phyloP scores from a whole-genome alignment of 2,888 invertebrate genomes.

The Choreutis nemorana region DNA sequence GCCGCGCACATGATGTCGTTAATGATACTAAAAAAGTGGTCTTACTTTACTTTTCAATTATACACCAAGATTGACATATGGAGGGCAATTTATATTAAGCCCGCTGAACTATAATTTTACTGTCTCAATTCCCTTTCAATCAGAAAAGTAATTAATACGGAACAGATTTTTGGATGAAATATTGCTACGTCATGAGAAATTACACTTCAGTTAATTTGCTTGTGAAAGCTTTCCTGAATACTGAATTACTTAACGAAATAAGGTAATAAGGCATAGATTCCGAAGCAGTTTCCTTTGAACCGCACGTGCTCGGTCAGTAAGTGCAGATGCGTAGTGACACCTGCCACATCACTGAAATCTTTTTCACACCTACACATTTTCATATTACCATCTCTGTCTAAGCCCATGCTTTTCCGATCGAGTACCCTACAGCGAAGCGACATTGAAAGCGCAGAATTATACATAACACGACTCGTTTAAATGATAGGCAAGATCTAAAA shows the following conservation, averaged over 20 bases:
- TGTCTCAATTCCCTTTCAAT: no score
- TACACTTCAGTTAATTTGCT: no score
- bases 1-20: constrained; percentile 37
- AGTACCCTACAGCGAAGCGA: no score
- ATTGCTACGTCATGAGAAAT: no score
- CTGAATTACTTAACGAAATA: no score
- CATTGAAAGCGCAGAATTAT: constrained; percentile 40
- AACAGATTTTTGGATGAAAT: no score
- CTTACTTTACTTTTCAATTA: constrained; percentile 43
- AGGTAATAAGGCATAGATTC: no score
- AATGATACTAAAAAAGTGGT: constrained; percentile 23
- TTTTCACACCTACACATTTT: constrained; percentile 23
- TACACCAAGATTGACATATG: constrained; percentile 39
- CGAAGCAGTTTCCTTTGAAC: no score
- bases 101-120: constrained; percentile 6
- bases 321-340: constrained; percentile 61
- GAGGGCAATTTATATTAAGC: constrained; percentile 26
- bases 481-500: constrained; percentile 50
- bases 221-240: no score
- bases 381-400: constrained; percentile 27
- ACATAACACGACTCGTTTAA: constrained; percentile 57
- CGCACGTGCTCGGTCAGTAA: constrained; percentile 56
- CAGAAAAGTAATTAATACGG: no score
- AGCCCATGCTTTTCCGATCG: constrained; percentile 27
- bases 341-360: constrained; percentile 43